Conservation (phyloP, 1,140 invertebrate species). For the Plutomurus gul region DNA sequence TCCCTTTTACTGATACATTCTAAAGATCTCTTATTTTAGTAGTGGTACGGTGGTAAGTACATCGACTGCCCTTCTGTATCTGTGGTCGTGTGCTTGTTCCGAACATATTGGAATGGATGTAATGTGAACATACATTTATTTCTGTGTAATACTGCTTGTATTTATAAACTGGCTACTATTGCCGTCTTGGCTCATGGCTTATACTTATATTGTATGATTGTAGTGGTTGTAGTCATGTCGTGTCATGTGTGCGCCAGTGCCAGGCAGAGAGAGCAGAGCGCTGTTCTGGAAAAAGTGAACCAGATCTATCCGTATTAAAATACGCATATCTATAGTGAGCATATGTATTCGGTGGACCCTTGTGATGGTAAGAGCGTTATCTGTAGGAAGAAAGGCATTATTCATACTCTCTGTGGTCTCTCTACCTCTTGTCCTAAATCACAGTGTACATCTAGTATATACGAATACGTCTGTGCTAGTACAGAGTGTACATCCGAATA, state of each 20-base stretch:
- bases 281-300: no score
- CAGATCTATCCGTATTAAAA: no score
- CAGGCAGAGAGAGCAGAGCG: background rate
- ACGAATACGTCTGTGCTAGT: no score
- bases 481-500: background rate
- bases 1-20: background rate
- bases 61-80: background rate
- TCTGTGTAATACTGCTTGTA: background rate
- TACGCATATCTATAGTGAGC: no score
- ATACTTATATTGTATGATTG: no score
- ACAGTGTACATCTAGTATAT: no score
- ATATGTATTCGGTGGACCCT: background rate
- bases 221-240: no score
- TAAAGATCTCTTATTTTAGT: constrained; percentile 4
- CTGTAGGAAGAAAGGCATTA: constrained; percentile 5
- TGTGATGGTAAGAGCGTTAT: background rate
- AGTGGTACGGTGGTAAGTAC: background rate
- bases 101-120: background rate
- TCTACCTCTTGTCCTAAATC: constrained; percentile 12
- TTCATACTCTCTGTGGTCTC: no score
- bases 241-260: background rate
- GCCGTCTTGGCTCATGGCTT: background rate
- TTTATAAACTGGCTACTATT: constrained; percentile 9
- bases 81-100: background rate
- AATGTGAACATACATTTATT: background rate